Percentiles rank a stretch among this genome's conserved stretches.
Evolutionary conservation across 2,888 invertebrate species (phyloP).

Genomic region (Dichetophora obliterata): DNA sequence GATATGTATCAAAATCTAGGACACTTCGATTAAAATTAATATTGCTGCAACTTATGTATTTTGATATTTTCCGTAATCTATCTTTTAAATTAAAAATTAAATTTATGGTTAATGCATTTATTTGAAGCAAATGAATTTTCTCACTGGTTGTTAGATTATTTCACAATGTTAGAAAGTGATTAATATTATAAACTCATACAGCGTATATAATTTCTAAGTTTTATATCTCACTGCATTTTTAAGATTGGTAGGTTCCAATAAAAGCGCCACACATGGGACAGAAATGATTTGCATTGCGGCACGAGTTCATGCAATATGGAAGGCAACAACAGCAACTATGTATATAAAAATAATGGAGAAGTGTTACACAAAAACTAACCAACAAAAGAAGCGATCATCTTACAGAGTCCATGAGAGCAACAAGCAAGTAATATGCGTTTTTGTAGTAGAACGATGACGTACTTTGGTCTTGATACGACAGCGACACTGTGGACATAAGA

Average conservation of each 20-base stretch:
- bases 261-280: constrained; percentile 50
- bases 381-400: constrained; percentile 23
- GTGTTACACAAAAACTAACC: background rate
- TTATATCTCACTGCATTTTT: background rate
- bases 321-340: constrained; percentile 50
- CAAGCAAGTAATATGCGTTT: constrained; percentile 49
- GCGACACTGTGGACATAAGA: constrained; percentile 48
- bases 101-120: too few relatives aligned
- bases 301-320: constrained; percentile 51
- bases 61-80: too few relatives aligned
- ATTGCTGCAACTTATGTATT: too few relatives aligned
- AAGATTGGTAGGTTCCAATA: constrained; percentile 48
- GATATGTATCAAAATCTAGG: too few relatives aligned
- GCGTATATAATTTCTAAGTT: too few relatives aligned
- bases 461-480: constrained; percentile 44
- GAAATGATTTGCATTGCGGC: constrained; percentile 51
- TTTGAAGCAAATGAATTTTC: too few relatives aligned
- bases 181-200: too few relatives aligned
- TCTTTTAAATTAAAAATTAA: too few relatives aligned
- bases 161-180: too few relatives aligned
- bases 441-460: constrained; percentile 45
- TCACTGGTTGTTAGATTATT: too few relatives aligned
- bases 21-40: too few relatives aligned
- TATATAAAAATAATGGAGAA: background rate
- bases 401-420: constrained; percentile 47